Base-by-base conservation (phyloP, 2,797 vertebrate species). In the Amazona finschi region DNA sequence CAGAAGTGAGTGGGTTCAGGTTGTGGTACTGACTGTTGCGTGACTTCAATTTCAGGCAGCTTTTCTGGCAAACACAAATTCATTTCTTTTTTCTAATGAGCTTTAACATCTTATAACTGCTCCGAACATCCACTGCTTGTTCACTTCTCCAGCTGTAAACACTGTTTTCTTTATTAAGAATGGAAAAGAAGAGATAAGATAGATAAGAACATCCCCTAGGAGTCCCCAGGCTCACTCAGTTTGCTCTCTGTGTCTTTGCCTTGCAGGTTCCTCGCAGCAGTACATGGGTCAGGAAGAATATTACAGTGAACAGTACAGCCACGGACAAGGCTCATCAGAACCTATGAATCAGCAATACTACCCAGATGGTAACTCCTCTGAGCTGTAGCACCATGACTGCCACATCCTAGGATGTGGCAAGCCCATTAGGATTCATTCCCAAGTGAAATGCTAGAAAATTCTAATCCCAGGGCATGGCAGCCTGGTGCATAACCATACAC, bases 251-350 rank as follows among this genome's bases (percentile, higher is more conserved):
- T 69, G 60, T 81, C 80, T 95, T 87, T 98, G 95, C 94, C 81
- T 98, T 97, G 67, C 98, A 99, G 99, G 99, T 97, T 98, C 99
- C 88, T 98, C 98, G 36, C 98, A 99, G 97, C 99, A 99, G 98
- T 99, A 99, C 98, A 98, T 98, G 98, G 99, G 98, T 94, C 99
- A 99, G 97, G 99, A 99, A 44, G 99, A 99, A 89, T 99, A 99
- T 98, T 99, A 99, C 97, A 98, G 98, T 67, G 99, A 99, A 97
- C 99, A 99, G 97, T 99, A 99, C 93, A 98, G 98, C 95, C 99
- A 99, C 89, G 97, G 98, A 96, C 99, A 99, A 97, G 98, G 98
- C 81, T 98, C 99, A 67, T 98, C 98, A 70, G 98, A 99, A 97
- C 98, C 98, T 79, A 98, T 98, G 98, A 98, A 98, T 97, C 99